phyloP scores from a whole-genome alignment of 2,113 vertebrate species.

The Eidolon helvum region DNA sequence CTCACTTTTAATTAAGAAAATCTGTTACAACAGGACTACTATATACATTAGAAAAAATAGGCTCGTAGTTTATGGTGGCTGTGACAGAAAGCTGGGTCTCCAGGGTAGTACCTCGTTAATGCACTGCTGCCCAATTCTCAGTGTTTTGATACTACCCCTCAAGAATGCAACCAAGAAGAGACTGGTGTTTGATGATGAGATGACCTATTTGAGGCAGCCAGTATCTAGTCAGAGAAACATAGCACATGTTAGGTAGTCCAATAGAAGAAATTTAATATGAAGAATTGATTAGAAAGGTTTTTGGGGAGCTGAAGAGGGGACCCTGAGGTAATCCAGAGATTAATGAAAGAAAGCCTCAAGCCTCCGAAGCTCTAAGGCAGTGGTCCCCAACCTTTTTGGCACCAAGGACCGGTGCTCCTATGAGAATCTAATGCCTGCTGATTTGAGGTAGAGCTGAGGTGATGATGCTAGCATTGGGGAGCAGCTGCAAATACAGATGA shows the following conservation, averaged over 20 bases:
- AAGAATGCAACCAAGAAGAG: neutral
- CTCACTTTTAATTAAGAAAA: neutral
- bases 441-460: too few relatives aligned
- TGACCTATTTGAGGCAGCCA: neutral
- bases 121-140: neutral
- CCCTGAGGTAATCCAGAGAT: neutral
- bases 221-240: neutral
- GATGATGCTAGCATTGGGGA: too few relatives aligned
- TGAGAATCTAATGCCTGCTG: too few relatives aligned
- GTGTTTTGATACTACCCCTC: neutral
- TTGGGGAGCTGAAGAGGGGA: neutral
- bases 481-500: too few relatives aligned
- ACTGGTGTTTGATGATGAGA: neutral
- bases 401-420: too few relatives aligned
- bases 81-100: neutral
- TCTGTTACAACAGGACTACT: neutral
- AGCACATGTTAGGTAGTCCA: neutral
- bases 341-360: neutral
- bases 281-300: neutral
- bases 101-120: neutral
- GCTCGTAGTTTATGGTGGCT: neutral
- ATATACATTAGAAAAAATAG: neutral
- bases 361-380: neutral
- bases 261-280: neutral
- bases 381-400: too few relatives aligned